Conservation (phyloP, 1,140 invertebrate genomes). For the Trachelipus rathkii region DNA sequence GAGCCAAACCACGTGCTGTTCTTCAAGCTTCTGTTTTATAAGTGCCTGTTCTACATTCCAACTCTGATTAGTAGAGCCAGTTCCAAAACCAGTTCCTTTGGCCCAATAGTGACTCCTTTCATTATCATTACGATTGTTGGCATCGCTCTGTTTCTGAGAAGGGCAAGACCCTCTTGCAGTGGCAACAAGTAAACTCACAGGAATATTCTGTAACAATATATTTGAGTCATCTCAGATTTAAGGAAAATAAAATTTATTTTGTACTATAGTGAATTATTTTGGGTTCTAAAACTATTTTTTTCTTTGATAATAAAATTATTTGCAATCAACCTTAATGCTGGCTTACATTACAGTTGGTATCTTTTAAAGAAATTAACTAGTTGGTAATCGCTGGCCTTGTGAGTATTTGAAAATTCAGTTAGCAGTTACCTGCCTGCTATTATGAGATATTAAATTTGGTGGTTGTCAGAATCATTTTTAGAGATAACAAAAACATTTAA, state of each 20-base stretch:
- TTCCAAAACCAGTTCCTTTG: constrained; percentile 70
- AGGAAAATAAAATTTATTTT: too few relatives aligned
- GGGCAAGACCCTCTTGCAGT: not conserved
- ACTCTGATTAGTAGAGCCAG: constrained; percentile 86
- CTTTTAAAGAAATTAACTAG: too few relatives aligned
- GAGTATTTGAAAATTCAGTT: too few relatives aligned
- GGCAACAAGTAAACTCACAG: not conserved
- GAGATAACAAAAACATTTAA: too few relatives aligned
- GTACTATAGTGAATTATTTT: not conserved
- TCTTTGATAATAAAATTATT: not conserved
- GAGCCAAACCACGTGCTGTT: constrained; percentile 84
- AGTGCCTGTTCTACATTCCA: constrained; percentile 94
- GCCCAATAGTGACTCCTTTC: constrained; percentile 91
- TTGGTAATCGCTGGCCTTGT: too few relatives aligned
- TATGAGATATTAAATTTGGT: too few relatives aligned
- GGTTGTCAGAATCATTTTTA: too few relatives aligned
- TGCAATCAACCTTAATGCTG: too few relatives aligned
- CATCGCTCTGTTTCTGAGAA: not conserved
- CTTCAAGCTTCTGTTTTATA: constrained; percentile 79
- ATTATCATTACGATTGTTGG: constrained; percentile 51
- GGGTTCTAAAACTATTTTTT: not conserved
- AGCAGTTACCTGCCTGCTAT: too few relatives aligned
- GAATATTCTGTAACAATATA: not conserved
- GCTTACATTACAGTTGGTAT: too few relatives aligned
- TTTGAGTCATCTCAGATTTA: too few relatives aligned